phyloP scores from a whole-genome alignment of 2,113 vertebrate genomes.

The Phalacrocorax brasilianus region DNA sequence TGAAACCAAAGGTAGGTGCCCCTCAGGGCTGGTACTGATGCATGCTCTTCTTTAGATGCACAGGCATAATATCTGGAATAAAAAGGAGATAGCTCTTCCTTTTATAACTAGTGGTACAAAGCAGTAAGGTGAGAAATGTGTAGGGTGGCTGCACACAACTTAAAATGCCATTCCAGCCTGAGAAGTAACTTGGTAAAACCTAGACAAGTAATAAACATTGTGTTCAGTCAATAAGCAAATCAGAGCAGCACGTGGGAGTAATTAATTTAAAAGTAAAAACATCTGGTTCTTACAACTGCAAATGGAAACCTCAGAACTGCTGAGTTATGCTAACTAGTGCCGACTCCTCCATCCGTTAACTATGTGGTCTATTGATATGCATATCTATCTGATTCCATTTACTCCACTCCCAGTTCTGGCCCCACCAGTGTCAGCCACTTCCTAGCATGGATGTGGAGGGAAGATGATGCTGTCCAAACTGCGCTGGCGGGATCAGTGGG shows the following conservation, averaged over 20 bases:
- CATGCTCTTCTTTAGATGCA: not conserved
- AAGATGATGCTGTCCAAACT: fast-evolving
- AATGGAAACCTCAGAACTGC: not conserved
- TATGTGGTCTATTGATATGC: fast-evolving
- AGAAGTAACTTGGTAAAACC: not conserved
- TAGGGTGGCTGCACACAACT: not conserved
- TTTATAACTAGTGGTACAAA: not conserved
- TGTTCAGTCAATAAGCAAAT: not conserved
- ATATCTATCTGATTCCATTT: fast-evolving
- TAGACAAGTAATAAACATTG: fast-evolving
- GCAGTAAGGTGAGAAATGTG: not conserved
- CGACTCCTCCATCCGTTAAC: fast-evolving
- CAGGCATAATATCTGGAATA: not conserved
- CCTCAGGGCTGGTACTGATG: slow-evolving; percentile 10
- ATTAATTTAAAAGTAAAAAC: not conserved
- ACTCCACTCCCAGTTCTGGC: not conserved
- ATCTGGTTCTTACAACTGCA: not conserved
- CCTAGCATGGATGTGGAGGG: fast-evolving
- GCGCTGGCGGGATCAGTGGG: fast-evolving
- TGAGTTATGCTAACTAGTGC: not conserved
- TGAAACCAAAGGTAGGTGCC: slow-evolving; percentile 17
- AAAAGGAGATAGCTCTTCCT: not conserved
- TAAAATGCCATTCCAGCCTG: not conserved
- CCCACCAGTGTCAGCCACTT: not conserved
- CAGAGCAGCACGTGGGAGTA: not conserved